Percentiles rank a stretch among this genome's conserved stretches.
Evolutionary conservation across 2,797 vertebrate genomes (phyloP).

Genomic region (Babyrousa celebensis): DNA sequence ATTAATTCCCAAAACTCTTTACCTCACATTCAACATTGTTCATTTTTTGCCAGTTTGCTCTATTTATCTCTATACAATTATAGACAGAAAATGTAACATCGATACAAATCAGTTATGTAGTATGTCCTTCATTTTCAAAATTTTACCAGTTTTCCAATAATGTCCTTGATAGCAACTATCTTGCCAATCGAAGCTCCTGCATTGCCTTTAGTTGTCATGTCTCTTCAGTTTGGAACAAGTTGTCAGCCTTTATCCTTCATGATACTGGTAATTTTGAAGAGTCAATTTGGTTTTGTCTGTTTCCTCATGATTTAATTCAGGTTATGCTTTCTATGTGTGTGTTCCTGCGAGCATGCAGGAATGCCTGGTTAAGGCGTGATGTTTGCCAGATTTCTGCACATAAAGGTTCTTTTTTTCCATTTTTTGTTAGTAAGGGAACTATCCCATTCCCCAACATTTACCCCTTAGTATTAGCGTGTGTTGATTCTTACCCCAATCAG

Average conservation of each 20-base stretch:
- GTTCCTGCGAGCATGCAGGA: neutral
- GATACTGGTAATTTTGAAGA: neutral
- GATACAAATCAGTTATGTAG: neutral
- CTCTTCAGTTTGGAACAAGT: neutral
- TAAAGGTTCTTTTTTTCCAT: neutral
- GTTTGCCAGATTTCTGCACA: neutral
- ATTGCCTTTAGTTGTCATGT: neutral
- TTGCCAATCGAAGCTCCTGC: neutral
- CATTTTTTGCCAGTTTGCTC: constrained; percentile 6
- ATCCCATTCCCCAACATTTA: neutral
- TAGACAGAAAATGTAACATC: neutral
- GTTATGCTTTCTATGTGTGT: neutral
- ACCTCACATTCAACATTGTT: neutral
- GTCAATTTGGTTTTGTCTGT: neutral
- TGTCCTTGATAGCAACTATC: neutral
- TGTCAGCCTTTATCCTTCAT: constrained; percentile 4
- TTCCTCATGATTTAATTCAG: neutral
- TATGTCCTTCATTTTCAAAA: neutral
- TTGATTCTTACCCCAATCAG: neutral
- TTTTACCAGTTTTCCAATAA: neutral
- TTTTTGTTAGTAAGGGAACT: neutral
- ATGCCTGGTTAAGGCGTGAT: neutral
- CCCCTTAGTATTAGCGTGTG: neutral
- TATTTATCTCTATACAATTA: neutral
- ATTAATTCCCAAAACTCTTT: neutral